Base-by-base conservation (phyloP, 2,888 invertebrate genomes). In the Zelleria hepariella region DNA sequence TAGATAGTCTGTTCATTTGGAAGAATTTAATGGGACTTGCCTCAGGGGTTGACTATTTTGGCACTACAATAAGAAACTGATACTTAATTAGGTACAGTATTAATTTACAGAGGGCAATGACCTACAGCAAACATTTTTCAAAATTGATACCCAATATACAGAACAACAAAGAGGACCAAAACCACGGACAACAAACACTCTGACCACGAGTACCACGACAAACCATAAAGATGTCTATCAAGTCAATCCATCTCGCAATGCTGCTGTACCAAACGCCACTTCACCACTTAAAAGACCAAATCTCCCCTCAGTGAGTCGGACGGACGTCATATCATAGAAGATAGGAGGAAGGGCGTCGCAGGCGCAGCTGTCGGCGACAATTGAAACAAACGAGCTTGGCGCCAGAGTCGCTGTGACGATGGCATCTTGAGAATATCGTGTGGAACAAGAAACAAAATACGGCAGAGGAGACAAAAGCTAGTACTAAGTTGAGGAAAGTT, bases 371-470 rank as follows among this genome's bases (percentile, higher is more conserved):
- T 66, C 32, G 32, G 70, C 48, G 18, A 47, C 81, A 84, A 85
- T 85, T 85, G 84, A 79, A 68, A 75, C 75, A 77, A 84, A 82
- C 80, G 79, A 81, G 68, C 65, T 62, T 78, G 85, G 84, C 83
- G 85, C 85, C 84, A 73, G 4, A 24, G 27, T 54, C 1, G 25
- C 26, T n/a, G n/a, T 25, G 54, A 23, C 54, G 25, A 25, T 23
- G 54, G 23, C 26, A 25, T 25, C 42, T 56, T n/a, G 42, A 56
- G 32, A 56, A 21, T 42, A n/a, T 56, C 32, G 8, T 54, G 54
- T 25, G 54, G 54, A 26, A 23, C 54, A 54, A 25, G 26, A 25
- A 1, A 54, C 6, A n/a, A 26, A 25, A 54, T 10, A 15, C 26
- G 2, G 10, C 18, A 20, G 42, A n/a, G 10, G 42, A 42, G 6